Base-by-base conservation (phyloP, 2,113 vertebrate species). In the Hippocampus abdominalis region DNA sequence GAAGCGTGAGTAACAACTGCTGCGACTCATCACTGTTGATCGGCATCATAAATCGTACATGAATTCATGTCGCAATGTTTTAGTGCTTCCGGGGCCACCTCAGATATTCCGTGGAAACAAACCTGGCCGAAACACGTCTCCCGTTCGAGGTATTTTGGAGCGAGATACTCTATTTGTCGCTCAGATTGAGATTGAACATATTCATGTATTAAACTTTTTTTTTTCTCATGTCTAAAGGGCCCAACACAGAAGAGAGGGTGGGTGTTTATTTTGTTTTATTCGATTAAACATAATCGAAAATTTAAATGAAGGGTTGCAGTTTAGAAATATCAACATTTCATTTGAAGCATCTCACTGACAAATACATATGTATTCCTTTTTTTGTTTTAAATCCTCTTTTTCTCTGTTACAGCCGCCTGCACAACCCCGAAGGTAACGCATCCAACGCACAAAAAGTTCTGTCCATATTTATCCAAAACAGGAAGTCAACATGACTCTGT, bases 71-170 rank as follows among this genome's bases (percentile, higher is more conserved):
- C 5, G 32, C 25, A 23, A 72, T 70, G 7, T 72, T 73, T 69
- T 56, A 88, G 83, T 74, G 42, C 64, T 66, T 56, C 20, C 74
- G 0, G 75, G 3, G 42, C 88, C 88, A 0, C 88, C 88, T 0
- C 75, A 70, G 70, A 57, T 89, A n/a, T 70, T 61, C 39, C 82
- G 88, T 13, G 10, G 0, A 3, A 83, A 54, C 59, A 89, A 89
- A 75, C 86, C 88, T 0, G 82, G 85, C n/a, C 56, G 73, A 80
- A 84, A 48, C 62, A 0, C 3, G 3, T 73, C 86, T 5, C 83
- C 80, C 4, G 1, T 71, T 64, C 64, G 79, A 86, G 86, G 88
- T 87, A 57, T 64, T 13, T n/a, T 13, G 39, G 3, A 23, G 13
- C n/a, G 13, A 64, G n/a, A 25, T 11, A 10, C 12, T 3, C 0